Conservation (phyloP, 2,113 vertebrate genomes). For the Mustela lutreola region DNA sequence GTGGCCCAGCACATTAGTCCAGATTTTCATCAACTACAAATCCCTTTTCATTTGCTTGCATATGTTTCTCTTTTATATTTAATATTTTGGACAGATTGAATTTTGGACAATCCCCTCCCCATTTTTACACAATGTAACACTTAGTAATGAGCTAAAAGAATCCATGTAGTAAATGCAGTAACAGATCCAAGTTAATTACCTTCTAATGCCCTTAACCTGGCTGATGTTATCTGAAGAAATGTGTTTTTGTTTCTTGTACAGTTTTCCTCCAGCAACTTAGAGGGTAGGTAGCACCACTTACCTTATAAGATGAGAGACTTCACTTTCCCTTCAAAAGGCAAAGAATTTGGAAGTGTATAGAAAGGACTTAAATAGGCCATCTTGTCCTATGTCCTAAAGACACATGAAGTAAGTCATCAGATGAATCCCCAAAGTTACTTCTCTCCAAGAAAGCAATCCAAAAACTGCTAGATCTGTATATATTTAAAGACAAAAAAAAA, state of each 20-base stretch:
- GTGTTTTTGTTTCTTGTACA: background rate
- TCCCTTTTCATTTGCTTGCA: constrained; percentile 23
- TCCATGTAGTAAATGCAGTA: background rate
- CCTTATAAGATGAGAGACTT: background rate
- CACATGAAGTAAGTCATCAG: background rate
- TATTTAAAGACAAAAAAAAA: background rate
- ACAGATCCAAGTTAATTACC: background rate
- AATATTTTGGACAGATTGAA: constrained; percentile 63
- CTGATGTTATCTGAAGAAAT: background rate
- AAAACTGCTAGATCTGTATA: background rate
- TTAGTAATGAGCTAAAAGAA: constrained; percentile 31
- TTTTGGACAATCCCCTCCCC: background rate
- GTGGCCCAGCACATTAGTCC: background rate
- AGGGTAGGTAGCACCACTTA: background rate
- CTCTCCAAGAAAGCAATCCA: background rate
- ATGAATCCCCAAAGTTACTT: background rate
- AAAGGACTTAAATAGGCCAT: background rate
- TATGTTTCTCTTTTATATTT: constrained; percentile 68
- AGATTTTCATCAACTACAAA: constrained; percentile 60
- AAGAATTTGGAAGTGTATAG: background rate
- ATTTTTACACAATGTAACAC: background rate
- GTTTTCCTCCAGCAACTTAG: background rate
- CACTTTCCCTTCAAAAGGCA: background rate
- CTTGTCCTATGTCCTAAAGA: background rate
- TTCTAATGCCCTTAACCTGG: background rate